phyloP scores from a whole-genome alignment of 2,113 vertebrate species.

The Empidonax alnorum region DNA sequence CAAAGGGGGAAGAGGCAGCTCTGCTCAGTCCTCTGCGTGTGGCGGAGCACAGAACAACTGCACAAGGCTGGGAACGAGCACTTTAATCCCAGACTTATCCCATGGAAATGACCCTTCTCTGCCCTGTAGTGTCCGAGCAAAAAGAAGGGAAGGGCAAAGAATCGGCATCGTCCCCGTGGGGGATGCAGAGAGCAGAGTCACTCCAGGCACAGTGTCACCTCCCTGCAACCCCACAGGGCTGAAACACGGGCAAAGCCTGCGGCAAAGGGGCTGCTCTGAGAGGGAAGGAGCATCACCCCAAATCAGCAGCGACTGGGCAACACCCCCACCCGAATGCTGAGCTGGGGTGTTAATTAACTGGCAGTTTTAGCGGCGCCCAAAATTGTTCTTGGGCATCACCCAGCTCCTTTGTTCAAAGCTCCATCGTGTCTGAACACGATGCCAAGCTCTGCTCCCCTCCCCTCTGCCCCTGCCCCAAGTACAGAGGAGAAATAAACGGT shows the following conservation, averaged over 20 bases:
- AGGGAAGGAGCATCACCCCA: neutral
- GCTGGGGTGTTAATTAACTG: neutral
- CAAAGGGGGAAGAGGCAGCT: neutral
- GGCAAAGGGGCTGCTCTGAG: neutral
- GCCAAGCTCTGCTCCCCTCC: neutral
- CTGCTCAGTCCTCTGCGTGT: neutral
- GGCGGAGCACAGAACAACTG: conserved; percentile 46
- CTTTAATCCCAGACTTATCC: neutral
- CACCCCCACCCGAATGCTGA: rapidly evolving
- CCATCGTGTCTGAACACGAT: neutral
- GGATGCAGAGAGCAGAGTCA: neutral
- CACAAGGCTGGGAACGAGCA: neutral
- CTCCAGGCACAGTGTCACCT: neutral
- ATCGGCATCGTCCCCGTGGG: rapidly evolving
- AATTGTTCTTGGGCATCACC: neutral
- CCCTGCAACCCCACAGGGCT: neutral
- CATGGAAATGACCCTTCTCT: neutral
- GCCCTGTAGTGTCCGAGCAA: neutral
- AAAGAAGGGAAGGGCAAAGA: neutral
- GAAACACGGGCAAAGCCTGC: neutral
- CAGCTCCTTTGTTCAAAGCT: neutral
- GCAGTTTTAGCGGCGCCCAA: neutral
- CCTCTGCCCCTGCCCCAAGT: neutral
- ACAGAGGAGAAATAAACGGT: conserved; percentile 38
- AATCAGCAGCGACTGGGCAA: neutral